Percentiles rank a stretch among this genome's conserved stretches.
Conservation (phyloP, 2,888 invertebrate species). For the Macrophya annulata region DNA sequence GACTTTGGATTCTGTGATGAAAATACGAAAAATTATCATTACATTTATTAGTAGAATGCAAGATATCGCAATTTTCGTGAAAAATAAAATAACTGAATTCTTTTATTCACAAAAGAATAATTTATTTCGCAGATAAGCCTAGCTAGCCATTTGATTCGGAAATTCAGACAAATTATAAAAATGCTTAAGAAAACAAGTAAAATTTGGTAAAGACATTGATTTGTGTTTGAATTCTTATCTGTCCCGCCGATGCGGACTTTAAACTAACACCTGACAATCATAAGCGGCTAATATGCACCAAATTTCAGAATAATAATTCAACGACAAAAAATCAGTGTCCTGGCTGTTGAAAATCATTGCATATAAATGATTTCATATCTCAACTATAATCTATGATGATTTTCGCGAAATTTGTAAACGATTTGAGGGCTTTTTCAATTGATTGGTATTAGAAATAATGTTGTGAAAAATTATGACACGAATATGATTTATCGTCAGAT, state of each 20-base stretch:
- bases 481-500: neutral
- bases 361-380: neutral
- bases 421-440: neutral
- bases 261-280: neutral
- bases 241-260: neutral
- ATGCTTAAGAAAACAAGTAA: neutral
- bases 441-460: too few species aligned
- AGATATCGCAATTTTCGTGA: too few species aligned
- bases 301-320: neutral
- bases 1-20: too few species aligned
- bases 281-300: neutral
- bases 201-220: neutral
- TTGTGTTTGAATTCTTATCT: neutral
- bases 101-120: too few species aligned
- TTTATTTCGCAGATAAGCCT: neutral
- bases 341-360: too few species aligned
- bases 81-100: too few species aligned
- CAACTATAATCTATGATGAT: neutral
- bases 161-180: neutral
- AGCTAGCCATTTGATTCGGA: neutral
- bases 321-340: neutral
- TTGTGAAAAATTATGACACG: too few species aligned
- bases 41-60: too few species aligned
- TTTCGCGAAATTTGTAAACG: neutral
- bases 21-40: too few species aligned